Base-by-base conservation (phyloP, 2,797 vertebrate genomes). In the Muscicapa comitata region DNA sequence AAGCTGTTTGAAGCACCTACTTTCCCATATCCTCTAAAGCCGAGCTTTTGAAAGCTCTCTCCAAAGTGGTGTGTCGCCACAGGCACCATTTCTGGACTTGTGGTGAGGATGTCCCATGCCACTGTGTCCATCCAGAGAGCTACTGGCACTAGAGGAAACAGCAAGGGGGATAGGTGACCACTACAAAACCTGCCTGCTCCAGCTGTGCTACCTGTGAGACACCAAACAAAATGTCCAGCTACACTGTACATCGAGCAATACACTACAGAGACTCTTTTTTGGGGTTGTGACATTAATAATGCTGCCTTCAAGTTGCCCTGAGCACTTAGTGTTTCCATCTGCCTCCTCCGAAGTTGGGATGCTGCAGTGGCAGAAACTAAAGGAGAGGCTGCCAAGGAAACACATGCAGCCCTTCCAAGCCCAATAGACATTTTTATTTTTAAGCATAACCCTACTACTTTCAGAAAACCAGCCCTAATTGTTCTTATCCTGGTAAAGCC, bases 61-160 rank as follows among this genome's bases (percentile, higher is more conserved):
- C 25, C 35, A 40, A 58, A 76, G 13, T 0, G 0, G 9, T 4
- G 9, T 9, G 31, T 26, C 3, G 1, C 48, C 67, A 23, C 9
- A 51, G 50, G 23, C 62, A 72, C 59, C n/a, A 33, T 26, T 54
- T 77, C 31, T 29, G 38, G 35, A 54, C 35, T 58, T 31, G 7
- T 9, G 25, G 33, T 18, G 37, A 71, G 10, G 40, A 37, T 16
- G 23, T 35, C 11, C 23, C 4, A 2, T 23, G 20, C 19, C 43
- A 8, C 42, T n/a, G 5, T 2, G 13, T 19, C 38, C 35, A n/a
- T 25, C 23, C 79, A 63, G 47, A 86, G 31, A 77, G 45, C 16
- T 55, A 17, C 65, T 16, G 40, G 31, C 28, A 71, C 17, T 23
- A 24, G 13, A 80, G 13, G 16, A 68, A 66, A 58, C 16, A 47